Base-by-base conservation (phyloP, 2,113 vertebrate species). In the Monopterus albus region DNA sequence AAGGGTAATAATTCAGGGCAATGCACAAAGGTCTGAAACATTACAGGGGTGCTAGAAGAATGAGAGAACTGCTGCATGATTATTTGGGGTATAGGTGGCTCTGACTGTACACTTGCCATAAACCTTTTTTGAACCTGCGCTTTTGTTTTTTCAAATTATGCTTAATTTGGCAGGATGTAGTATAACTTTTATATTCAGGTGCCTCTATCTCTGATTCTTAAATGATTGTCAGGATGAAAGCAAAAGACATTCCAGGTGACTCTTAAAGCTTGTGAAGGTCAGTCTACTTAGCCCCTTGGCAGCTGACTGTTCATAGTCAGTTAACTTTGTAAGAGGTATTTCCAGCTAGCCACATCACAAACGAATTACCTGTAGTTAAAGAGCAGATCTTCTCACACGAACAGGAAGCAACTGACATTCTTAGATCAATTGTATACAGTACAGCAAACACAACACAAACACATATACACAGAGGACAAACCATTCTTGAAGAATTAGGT, bases 241-340 rank as follows among this genome's bases (percentile, higher is more conserved):
- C 3, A 26, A 38, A 74, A 38, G 25, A 23, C 18, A 39, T 60
- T 43, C 33, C 61, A 53, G 18, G 52, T 68, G 75, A 74, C 64
- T 74, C 50, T 67, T 67, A 43, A 42, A 61, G 61, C 33, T 0
- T 1, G 56, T 56, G 51, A 85, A 60, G 77, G 59, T 83, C 71
- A 67, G 26, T 23, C n/a, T 18, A 36, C 40, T 63, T 62, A 40
- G 49, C 72, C 60, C 50, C 56, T 52, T 5, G 29, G 56, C 58
- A 49, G 50, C 33, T 14, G 17, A 45, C 47, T 53, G 20, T 78
- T 72, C 56, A 76, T 69, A 72, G 66, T 66, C 71, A 50, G 55
- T 72, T 81, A 78, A 64, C 71, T 76, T 71, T 31, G 35, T 71
- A 25, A 58, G n/a, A 62, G 57, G 75, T 79, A 67, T 69, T 72